Evolutionary conservation across 1,140 invertebrate species (phyloP), one percentile per base, ranked within the genome.

Genomic region (Drosophila lacertosa): DNA sequence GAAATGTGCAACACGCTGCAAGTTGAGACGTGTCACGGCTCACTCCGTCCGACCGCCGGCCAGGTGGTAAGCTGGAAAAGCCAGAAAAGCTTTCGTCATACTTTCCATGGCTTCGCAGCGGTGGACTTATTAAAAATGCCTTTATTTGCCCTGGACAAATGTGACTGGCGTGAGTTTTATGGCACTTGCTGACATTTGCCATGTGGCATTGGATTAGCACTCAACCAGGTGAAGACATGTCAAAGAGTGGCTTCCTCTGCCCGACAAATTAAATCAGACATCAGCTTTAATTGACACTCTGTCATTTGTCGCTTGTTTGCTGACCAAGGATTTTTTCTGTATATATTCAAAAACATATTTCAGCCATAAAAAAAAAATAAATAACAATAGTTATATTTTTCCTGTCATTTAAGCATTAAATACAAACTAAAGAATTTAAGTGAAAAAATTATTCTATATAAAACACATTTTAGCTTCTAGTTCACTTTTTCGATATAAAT

Each of bases 11-110:
- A 74, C 72, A 60, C 59, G 62, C 44, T 77, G 65, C 65, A 83
- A 83, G 78, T 66, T 76, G 68, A 79, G 76, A 84, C 80, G 55
- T 82, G 54, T 54, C 63, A 54, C 68, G 71, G 69, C 62, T 65
- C 26, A n/a, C 72, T 55, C 16, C 44, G 29, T 20, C 51, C 60
- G 53, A 44, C 24, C 42, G 20, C 20, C 65, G 67, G 57, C 47
- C 39, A 74, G 64, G 53, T 74, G n/a, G n/a, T n/a, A n/a, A n/a
- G n/a, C n/a, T n/a, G n/a, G n/a, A n/a, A n/a, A 68, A 54, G 58
- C 68, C 83, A 72, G 60, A 68, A 59, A 50, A 76, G 44, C 47
- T 59, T 57, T 58, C 67, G 67, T 55, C 63, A 68, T 68, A 73
- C 53, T 74, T 81, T 74, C 64, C 77, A 74, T 63, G 78, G 78